Percentiles rank a stretch among this genome's conserved stretches.
Evolutionary conservation across 2,888 invertebrate genomes (phyloP).

Genomic region (Drosophila peninsularis): DNA sequence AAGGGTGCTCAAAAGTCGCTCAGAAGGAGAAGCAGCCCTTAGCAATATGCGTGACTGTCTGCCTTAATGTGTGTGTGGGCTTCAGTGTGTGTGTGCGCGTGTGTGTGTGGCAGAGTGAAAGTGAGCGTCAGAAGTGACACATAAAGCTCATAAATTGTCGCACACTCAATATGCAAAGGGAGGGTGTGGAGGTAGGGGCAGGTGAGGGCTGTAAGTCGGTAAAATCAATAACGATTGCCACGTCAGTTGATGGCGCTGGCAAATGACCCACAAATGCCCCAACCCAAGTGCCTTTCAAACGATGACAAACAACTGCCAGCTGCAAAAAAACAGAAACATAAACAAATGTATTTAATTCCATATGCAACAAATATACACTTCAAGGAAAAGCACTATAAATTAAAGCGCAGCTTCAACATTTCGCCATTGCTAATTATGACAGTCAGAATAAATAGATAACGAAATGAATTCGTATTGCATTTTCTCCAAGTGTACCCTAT

Average conservation of each 20-base stretch:
- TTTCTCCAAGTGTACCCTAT: constrained; percentile 2
- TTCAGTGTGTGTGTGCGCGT: constrained; percentile 21
- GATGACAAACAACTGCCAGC: constrained; percentile 31
- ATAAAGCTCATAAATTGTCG: constrained; percentile 78
- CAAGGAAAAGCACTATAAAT: background rate
- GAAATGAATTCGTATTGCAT: background rate
- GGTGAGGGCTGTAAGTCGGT: constrained; percentile 13
- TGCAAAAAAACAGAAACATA: background rate
- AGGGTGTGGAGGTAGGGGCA: background rate
- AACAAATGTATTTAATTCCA: constrained; percentile 11
- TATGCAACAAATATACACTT: constrained; percentile 29
- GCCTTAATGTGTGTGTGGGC: constrained; percentile 15
- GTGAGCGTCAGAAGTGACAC: constrained; percentile 77
- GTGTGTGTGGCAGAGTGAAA: constrained; percentile 57
- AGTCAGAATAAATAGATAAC: background rate
- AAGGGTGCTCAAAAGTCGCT: constrained; percentile 13
- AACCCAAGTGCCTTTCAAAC: constrained; percentile 50
- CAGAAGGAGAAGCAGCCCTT: constrained; percentile 27
- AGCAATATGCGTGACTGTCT: constrained; percentile 53
- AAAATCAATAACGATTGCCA: constrained; percentile 74
- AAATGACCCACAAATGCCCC: constrained; percentile 35
- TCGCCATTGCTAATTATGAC: background rate
- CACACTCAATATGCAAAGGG: constrained; percentile 65
- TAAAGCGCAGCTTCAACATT: background rate
- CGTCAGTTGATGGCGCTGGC: constrained; percentile 25